Evolutionary conservation across 2,888 invertebrate species (phyloP), one percentile per base, ranked within the genome.

Genomic region (Caenorhabditis angaria): DNA sequence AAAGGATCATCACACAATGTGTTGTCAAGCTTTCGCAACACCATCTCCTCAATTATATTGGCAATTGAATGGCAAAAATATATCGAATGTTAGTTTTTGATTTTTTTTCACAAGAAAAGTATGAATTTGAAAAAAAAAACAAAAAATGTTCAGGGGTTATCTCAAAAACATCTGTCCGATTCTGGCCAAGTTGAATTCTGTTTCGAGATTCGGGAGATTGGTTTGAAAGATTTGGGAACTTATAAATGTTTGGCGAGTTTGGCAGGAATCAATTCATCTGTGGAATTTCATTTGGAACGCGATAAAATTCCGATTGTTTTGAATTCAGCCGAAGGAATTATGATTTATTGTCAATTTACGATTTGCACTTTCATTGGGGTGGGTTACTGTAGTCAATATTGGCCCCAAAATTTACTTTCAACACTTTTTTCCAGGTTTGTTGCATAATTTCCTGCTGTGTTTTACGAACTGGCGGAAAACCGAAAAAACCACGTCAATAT

Each of bases 271-370:
- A 70, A 70, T 41, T 51, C 67, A 5, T 67, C 70, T 1, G 62
- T 61, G 27, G 71, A 75, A n/a, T 78, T 78, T 51, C 25, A 58
- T 4, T 35, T 78, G 8, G 78, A 78, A 55, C 41, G 73, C 18
- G 76, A 78, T 59, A 78, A 76, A 64, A 68, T 76, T 3, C 78
- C 78, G 22, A 65, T 78, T 22, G 70, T 78, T 22, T 54, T 72
- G 32, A 76, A 78, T 55, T 67, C 70, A 12, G 63, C 78, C 12
- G 78, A 78, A 61, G 67, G 69, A 27, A 62, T 78, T 14, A 58
- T 78, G 50, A 73, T 78, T 47, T 78, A 78, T 53, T 67, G 70
- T 22, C 75, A 78, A 58, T 73, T 78, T 48, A 71, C 70, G 8
- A 68, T 78, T 28, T 76, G 78, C 53, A 68, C 67, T n/a, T 78